Conservation (phyloP, 2,888 invertebrate species). For the Euzophera pinguis region DNA sequence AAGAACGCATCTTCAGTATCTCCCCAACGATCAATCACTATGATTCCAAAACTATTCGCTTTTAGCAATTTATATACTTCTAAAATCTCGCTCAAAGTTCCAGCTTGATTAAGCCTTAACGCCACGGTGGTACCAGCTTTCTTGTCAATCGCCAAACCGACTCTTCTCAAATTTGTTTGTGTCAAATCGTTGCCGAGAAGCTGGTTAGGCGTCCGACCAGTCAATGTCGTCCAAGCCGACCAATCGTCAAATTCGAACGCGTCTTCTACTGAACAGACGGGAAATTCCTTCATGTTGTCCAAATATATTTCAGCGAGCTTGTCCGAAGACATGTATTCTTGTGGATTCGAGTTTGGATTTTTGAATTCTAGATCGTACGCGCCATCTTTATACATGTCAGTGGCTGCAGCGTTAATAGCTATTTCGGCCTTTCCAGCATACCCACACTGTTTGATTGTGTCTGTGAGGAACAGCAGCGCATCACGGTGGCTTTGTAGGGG, state of each 20-base stretch:
- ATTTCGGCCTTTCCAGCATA: conserved; percentile 95
- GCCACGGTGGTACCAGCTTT: conserved; percentile 96
- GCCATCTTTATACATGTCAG: conserved; percentile 93
- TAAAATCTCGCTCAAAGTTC: conserved; percentile 97
- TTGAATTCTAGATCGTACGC: conserved; percentile 98
- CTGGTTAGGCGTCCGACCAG: conserved; percentile 85
- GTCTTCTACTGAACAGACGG: conserved; percentile 97
- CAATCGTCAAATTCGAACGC: conserved; percentile 99
- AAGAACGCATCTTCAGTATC: conserved; percentile 99
- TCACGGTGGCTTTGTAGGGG: conserved; percentile 97
- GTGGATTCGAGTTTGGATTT: conserved; percentile 93
- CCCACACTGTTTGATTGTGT: conserved; percentile 95
- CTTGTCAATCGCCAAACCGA: conserved; percentile 94
- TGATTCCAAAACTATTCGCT: conserved; percentile 94
- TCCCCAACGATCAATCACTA: conserved; percentile 84
- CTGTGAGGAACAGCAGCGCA: conserved; percentile 89
- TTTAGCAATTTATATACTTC: conserved; percentile 95
- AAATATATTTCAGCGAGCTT: conserved; percentile 92
- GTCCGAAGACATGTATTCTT: conserved; percentile 89
- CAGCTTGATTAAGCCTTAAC: conserved; percentile 98
- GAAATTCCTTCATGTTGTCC: conserved; percentile 93
- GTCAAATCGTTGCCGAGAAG: conserved; percentile 96
- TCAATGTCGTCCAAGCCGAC: conserved; percentile 94
- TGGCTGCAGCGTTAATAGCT: conserved; percentile 98
- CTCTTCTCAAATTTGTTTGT: conserved; percentile 93